phyloP scores from a whole-genome alignment of 2,888 invertebrate genomes.

The Hylaea fasciaria region DNA sequence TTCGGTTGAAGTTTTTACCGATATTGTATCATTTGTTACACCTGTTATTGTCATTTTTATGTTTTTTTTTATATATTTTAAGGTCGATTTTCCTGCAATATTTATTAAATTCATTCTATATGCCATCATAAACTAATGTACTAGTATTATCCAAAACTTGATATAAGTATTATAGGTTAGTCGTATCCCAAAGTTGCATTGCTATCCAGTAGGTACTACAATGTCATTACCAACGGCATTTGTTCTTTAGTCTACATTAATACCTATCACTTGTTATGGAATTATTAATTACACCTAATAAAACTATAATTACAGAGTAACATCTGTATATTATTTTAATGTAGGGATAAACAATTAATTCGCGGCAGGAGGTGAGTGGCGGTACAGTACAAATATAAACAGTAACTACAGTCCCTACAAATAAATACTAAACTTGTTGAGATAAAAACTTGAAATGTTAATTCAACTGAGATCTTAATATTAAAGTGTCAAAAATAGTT shows the following conservation, averaged over 20 bases:
- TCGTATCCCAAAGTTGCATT: too few species aligned
- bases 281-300: slow-evolving; percentile 35
- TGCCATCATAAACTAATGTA: too few species aligned
- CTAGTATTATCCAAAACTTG: too few species aligned
- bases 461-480: too few species aligned
- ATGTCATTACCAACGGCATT: too few species aligned
- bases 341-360: slow-evolving; percentile 60
- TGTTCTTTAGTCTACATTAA: neutral
- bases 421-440: too few species aligned
- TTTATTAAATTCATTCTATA: too few species aligned
- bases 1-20: slow-evolving; percentile 13
- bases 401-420: slow-evolving; percentile 3
- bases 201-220: too few species aligned
- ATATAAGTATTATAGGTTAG: too few species aligned
- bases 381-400: slow-evolving; percentile 37
- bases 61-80: slow-evolving; percentile 13
- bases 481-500: too few species aligned
- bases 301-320: slow-evolving; percentile 43
- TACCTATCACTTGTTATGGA: slow-evolving; percentile 18
- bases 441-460: too few species aligned
- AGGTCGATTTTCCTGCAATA: neutral
- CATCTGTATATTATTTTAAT: slow-evolving; percentile 47
- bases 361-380: slow-evolving; percentile 57
- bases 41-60: slow-evolving; percentile 1
- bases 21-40: slow-evolving; percentile 13